A percentile compares a stretch with the other conserved stretches of the same genome.
phyloP scores from a whole-genome alignment of 2,888 invertebrate species.

The Slavum lentiscoides region DNA sequence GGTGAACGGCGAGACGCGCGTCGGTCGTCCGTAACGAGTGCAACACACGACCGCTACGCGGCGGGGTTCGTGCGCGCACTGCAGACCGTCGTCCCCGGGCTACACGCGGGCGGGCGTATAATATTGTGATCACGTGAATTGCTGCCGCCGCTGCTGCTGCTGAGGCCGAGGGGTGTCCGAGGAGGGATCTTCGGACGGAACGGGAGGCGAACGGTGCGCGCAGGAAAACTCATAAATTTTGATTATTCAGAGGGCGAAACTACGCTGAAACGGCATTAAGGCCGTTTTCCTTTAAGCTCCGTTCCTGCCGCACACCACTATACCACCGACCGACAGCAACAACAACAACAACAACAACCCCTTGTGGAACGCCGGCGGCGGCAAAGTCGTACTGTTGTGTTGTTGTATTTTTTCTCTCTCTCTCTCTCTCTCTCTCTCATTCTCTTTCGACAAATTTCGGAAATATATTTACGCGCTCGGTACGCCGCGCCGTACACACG shows the following conservation, averaged over 20 bases:
- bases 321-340: too few relatives aligned
- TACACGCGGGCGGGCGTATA: conserved; percentile 22
- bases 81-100: conserved; percentile 21
- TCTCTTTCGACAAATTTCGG: too few relatives aligned
- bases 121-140: conserved; percentile 52
- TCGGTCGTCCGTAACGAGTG: conserved; percentile 24
- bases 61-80: conserved; percentile 23
- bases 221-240: conserved; percentile 57
- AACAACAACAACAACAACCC: too few relatives aligned
- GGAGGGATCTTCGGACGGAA: background rate
- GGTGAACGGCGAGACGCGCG: conserved; percentile 22
- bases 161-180: conserved; percentile 38
- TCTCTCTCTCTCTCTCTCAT: too few relatives aligned
- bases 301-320: conserved; percentile 1
- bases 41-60: conserved; percentile 32
- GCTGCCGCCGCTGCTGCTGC: conserved; percentile 15
- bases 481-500: too few relatives aligned
- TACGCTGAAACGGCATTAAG: conserved; percentile 55
- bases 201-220: conserved; percentile 11
- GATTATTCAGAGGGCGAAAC: conserved; percentile 57
- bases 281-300: conserved; percentile 52
- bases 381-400: too few relatives aligned
- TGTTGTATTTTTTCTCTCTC: too few relatives aligned
- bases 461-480: too few relatives aligned
- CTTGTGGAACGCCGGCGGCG: too few relatives aligned